Conservation (phyloP, 2,113 vertebrate species). For the Actenoides lindsayi region DNA sequence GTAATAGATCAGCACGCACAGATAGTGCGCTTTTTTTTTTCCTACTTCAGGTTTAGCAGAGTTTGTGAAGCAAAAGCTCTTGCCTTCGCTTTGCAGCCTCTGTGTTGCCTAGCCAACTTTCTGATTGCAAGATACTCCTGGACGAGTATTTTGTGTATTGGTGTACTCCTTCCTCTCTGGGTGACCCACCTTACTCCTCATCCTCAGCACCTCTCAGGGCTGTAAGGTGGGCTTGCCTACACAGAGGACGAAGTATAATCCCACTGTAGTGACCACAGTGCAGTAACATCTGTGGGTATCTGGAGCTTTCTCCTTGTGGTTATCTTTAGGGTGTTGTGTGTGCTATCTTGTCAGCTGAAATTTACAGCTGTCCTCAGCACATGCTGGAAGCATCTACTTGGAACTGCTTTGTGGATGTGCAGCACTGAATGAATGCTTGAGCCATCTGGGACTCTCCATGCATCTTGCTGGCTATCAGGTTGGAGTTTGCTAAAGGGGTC, state of each 20-base stretch:
- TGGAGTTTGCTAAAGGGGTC: background rate
- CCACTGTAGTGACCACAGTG: accelerated
- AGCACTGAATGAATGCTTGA: background rate
- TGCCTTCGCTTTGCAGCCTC: background rate
- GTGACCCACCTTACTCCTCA: background rate
- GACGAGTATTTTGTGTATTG: too few relatives aligned
- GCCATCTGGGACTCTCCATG: accelerated
- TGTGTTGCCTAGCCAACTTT: background rate
- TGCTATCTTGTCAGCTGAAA: background rate
- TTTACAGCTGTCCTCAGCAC: background rate
- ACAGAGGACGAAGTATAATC: accelerated
- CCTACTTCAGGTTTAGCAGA: background rate
- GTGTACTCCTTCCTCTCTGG: background rate
- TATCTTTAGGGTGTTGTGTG: background rate
- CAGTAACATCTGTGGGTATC: accelerated
- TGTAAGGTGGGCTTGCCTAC: background rate
- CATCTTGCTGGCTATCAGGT: background rate
- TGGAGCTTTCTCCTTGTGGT: accelerated
- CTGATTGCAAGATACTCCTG: background rate
- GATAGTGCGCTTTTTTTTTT: background rate
- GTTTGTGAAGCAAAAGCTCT: background rate
- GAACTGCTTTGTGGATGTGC: background rate
- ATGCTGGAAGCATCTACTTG: background rate
- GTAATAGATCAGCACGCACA: background rate
- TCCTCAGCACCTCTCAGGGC: background rate